phyloP scores from a whole-genome alignment of 2,113 vertebrate species.

The Corynorhinus townsendii region DNA sequence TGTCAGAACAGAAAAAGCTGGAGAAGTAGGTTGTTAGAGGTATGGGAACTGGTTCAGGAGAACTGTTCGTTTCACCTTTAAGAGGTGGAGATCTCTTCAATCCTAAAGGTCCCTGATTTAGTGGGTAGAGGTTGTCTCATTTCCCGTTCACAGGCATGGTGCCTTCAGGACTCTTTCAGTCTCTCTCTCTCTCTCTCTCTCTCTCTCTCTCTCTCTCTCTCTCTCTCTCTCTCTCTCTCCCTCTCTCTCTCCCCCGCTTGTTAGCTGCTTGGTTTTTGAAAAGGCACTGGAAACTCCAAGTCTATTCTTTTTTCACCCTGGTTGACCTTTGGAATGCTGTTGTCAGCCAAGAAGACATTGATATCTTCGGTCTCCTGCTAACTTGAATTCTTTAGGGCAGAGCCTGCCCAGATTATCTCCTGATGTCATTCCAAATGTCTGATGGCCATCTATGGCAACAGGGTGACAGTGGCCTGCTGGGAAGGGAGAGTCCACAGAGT shows the following conservation, averaged over 20 bases:
- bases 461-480: conserved; percentile 16
- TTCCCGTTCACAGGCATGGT: background rate
- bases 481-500: conserved; percentile 59
- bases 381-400: conserved; percentile 67
- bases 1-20: background rate
- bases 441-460: conserved; percentile 66
- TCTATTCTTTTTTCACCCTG: conserved; percentile 57
- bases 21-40: background rate
- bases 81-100: background rate
- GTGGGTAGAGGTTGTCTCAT: background rate
- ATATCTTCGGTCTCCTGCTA: conserved; percentile 63
- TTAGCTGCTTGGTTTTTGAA: conserved; percentile 55
- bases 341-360: conserved; percentile 62
- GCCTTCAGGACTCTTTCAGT: background rate
- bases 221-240: no score
- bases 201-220: background rate
- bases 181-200: background rate
- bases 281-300: conserved; percentile 43
- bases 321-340: conserved; percentile 73
- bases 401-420: conserved; percentile 55
- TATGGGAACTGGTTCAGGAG: background rate
- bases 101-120: background rate
- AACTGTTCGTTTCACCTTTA: conserved; percentile 3
- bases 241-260: no score
- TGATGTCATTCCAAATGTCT: conserved; percentile 73